Conservation (phyloP, 2,113 vertebrate species). For the Garra rufa region DNA sequence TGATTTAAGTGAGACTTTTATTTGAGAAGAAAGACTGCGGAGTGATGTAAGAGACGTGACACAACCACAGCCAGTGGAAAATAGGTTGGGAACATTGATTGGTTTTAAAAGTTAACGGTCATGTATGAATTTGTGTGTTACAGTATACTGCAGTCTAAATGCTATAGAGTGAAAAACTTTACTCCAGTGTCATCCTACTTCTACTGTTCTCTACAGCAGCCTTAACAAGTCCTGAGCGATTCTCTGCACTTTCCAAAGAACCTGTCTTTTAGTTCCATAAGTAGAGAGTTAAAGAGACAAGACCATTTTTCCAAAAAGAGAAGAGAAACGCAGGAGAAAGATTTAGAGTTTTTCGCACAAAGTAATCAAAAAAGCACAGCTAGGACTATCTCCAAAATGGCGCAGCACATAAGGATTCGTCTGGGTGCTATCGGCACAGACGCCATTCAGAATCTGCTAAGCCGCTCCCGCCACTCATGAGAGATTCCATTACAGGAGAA, state of each 20-base stretch:
- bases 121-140: background rate
- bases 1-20: background rate
- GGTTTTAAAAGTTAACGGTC: background rate
- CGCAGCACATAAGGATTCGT: slow-evolving; percentile 43
- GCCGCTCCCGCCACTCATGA: slow-evolving; percentile 56
- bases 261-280: slow-evolving; percentile 39
- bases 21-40: background rate
- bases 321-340: slow-evolving; percentile 58
- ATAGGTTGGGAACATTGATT: background rate
- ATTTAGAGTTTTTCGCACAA: slow-evolving; percentile 44
- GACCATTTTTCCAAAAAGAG: slow-evolving; percentile 38
- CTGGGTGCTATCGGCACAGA: slow-evolving; percentile 55
- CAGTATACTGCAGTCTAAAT: background rate
- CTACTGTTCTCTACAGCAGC: slow-evolving; percentile 7
- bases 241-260: slow-evolving; percentile 19
- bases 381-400: slow-evolving; percentile 64
- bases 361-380: slow-evolving; percentile 52
- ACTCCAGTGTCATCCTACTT: background rate
- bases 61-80: background rate
- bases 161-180: background rate
- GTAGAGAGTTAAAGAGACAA: slow-evolving; percentile 43
- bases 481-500: slow-evolving; percentile 77
- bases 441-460: slow-evolving; percentile 55
- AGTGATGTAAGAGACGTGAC: background rate
- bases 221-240: slow-evolving; percentile 11